phyloP scores from a whole-genome alignment of 2,797 vertebrate species.

The Siniperca undulata region DNA sequence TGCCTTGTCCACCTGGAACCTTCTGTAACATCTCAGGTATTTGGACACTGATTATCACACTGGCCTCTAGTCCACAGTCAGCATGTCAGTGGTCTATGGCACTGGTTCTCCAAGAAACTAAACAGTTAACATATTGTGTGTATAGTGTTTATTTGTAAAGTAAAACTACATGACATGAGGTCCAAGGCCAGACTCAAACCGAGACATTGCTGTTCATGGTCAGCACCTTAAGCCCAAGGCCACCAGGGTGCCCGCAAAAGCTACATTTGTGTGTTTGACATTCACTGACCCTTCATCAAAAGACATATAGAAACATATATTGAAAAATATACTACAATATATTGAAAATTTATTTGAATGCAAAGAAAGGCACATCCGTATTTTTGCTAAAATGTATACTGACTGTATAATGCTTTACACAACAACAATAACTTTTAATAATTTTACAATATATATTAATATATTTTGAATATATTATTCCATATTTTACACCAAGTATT shows the following conservation, averaged over 20 bases:
- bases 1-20: constrained; percentile 87
- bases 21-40: constrained; percentile 92
- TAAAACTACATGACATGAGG: background rate
- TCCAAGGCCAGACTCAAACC: background rate
- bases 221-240: background rate
- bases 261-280: background rate
- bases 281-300: background rate
- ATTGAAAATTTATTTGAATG: background rate
- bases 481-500: background rate
- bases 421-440: background rate
- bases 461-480: background rate
- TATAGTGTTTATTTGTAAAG: background rate
- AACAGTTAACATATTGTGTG: background rate
- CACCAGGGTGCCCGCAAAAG: no score
- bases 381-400: background rate
- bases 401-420: background rate
- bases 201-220: background rate
- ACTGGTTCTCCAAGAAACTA: background rate
- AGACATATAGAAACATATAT: background rate
- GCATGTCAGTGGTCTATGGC: no score
- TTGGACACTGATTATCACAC: background rate
- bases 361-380: background rate
- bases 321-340: background rate
- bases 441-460: background rate
- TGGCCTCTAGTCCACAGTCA: background rate